Evolutionary conservation across 2,888 invertebrate genomes (phyloP), one percentile per base, ranked within the genome.

Genomic region (Epicampocera succincta): DNA sequence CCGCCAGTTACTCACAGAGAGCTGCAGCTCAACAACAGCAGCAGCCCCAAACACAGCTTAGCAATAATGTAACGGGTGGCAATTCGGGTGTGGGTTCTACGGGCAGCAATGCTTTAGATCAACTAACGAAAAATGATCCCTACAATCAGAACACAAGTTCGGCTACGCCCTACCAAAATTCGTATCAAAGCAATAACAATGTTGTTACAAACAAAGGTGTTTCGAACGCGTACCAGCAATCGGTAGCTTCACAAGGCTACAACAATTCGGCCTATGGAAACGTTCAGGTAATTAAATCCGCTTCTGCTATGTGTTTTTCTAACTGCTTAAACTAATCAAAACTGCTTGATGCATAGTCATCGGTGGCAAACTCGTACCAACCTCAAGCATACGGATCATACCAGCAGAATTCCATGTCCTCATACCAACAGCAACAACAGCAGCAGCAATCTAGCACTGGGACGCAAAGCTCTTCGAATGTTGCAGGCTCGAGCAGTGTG

Each of bases 371-470:
- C 83, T 88, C 89, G 83, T 91, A 90, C 83, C 91, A 90, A 86
- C 88, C 87, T 61, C 89, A 90, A 72, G 87, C 90, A 46, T 91
- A 91, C 79, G 90, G 87, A 83, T 87, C 90, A 71, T 91, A 91
- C 85, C 91, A 91, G 84, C 90, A 89, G 77, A 90, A 87, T 85
- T 87, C 89, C 50, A 90, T 91, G 76, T 90, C 90, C 85, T 89
- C 91, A 76, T 91, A 91, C 86, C 91, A 91, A 84, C 90, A 90
- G 83, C 90, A 90, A 68, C 87, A 87, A 66, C 84, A 84, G 56
- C 84, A 83, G 71, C 84, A 85, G 60, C 84, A 83, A 71, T 86
- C 86, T 80, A 86, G 84, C 54, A 84, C 85, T 58, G 86, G 86
- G 42, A 86, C 86, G 42, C 90, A 89, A 84, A 87, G 84, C 85